Base-by-base conservation (phyloP, 2,888 invertebrate species). In the Drosophila nr. perissopoda region DNA sequence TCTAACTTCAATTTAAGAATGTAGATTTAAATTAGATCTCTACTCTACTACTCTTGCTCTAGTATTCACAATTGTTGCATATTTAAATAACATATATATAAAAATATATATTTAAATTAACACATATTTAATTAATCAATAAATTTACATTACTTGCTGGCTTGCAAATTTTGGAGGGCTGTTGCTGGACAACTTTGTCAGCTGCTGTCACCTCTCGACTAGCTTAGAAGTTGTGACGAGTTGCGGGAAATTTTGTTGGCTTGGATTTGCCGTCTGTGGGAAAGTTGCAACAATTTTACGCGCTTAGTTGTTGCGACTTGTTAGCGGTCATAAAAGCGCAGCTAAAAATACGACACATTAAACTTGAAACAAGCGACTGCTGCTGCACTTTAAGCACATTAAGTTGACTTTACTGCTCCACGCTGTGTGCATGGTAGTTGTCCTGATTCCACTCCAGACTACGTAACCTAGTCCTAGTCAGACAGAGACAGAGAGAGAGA, bases 281-380 rank as follows among this genome's bases (percentile, higher is more conserved):
- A 73, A 71, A 71, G 77, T 71, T 85, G 78, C 82, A 83, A 82
- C 80, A 74, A 78, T 86, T 84, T 84, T 73, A 83, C 83, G 78
- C 82, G 77, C 67, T 60, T 68, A 59, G 71, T 68, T 71, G 65
- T 66, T 71, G 63, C 8, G 49, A 73, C 59, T 78, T 45, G 45
- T 79, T 79, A 69, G 73, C 52, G 77, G 60, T 70, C 80, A 82
- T 82, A 83, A 85, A 83, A 83, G 82, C 66, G 67, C 67, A 42
- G 69, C 67, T 13, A 64, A 51, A 72, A 76, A 70, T 65, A 59
- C 78, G 73, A 73, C 69, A 78, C 78, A 72, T 78, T 72, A 66
- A 78, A 73, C 64, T 73, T 69, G 67, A 69, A 78, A 45, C 76
- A 71, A 74, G 74, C 71, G 58, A 58, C 70, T 60, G 51, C 64